Base-by-base conservation (phyloP, 2,113 vertebrate species). In the Hydrolagus affinis region DNA sequence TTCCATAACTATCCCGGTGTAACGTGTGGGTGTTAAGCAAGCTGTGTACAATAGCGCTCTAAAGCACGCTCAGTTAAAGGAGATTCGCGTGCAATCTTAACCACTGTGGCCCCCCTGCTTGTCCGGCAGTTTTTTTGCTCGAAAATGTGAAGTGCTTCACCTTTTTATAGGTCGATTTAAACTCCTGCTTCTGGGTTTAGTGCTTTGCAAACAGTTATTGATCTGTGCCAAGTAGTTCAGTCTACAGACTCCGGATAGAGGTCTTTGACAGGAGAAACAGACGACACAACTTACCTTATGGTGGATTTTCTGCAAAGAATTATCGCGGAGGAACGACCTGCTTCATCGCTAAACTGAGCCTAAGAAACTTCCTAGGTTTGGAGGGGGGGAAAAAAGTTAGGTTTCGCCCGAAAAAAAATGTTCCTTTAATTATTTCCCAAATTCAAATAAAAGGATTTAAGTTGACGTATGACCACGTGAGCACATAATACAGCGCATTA, bases 391-490 rank as follows among this genome's bases (percentile, higher is more conserved):
- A 19, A 64, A 83, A 83, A 83, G 78, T 83, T 83, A 83, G 86
- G 88, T 91, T 86, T 78, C 86, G 87, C 91, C 92, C 91, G 91
- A 91, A 94, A 93, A 93, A 89, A 91, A 91, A 28, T 91, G 90
- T 93, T 95, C 93, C 93, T 96, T 95, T 95, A 96, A 91, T 95
- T 95, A 96, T 96, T 25, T 96, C 94, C 94, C 95, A 92, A 94
- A 94, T 95, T 96, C 93, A 96, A 96, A 97, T 97, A 96, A 96
- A 96, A 94, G 93, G 94, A 95, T 97, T 96, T 97, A 96, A 96
- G 93, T 97, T 96, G 96, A 97, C 95, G 94, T 94, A 93, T 94
- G 92, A 95, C 97, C 97, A 98, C 96, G 96, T 99, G 97, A 97
- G 94, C 93, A 94, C 94, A 95, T 96, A 96, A 96, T 94, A 94